These are phyloP conservation scores for Salmo trutta DNA, from an alignment of 2,797 vertebrate genomes.

Conservation along the genomic window DNA sequence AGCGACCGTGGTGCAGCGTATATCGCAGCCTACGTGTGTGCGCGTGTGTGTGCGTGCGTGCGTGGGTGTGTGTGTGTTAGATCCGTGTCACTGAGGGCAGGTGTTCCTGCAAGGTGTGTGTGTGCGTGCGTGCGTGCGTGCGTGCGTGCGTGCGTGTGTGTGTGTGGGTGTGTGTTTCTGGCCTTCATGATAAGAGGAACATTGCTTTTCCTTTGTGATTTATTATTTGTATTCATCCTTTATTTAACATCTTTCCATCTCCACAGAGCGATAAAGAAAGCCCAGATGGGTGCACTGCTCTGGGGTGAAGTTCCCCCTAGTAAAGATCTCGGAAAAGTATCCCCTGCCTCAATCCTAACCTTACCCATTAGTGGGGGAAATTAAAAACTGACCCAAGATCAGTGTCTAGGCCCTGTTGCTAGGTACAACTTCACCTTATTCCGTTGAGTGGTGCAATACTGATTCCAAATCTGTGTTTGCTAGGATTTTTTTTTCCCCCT, in stretches of 20 bases:
- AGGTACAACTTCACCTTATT: not conserved
- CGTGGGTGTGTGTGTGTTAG: too few relatives aligned
- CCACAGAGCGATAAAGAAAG: not conserved
- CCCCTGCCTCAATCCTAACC: not conserved
- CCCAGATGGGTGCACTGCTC: not conserved
- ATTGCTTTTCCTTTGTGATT: not conserved
- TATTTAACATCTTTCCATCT: not conserved
- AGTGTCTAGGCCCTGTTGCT: not conserved
- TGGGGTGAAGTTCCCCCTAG: not conserved
- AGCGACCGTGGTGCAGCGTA: slow-evolving; percentile 27
- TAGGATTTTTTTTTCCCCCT: not conserved
- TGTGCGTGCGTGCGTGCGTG: too few relatives aligned
- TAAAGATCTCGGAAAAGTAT: not conserved
- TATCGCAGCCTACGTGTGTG: not conserved
- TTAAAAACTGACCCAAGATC: not conserved
- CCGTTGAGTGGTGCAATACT: not conserved
- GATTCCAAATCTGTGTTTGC: not conserved
- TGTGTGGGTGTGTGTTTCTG: too few relatives aligned
- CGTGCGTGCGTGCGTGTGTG: too few relatives aligned
- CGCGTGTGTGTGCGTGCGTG: not conserved
- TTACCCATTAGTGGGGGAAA: not conserved
- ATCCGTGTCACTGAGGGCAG: too few relatives aligned
- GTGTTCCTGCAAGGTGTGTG: too few relatives aligned
- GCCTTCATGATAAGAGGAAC: not conserved
- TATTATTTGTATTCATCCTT: not conserved